Percentiles rank a stretch among this genome's conserved stretches.
Conservation (phyloP, 2,888 invertebrate genomes). For the Macrosiphum euphorbiae region DNA sequence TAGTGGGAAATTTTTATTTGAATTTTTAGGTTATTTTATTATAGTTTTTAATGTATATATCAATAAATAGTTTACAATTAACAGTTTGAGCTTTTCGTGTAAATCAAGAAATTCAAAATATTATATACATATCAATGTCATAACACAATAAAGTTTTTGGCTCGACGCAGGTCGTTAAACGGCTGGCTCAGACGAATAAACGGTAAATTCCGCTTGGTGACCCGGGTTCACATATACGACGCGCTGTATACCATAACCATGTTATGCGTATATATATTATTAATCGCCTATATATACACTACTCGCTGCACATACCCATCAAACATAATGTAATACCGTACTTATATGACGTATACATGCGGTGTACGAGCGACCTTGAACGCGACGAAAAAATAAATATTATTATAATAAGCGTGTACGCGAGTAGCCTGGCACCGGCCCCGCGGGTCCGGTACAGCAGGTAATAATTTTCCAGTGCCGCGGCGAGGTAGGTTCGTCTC, state of each 20-base stretch:
- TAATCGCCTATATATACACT: not conserved
- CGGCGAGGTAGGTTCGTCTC: not conserved
- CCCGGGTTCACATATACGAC: not conserved
- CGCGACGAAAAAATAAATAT: conserved; percentile 9
- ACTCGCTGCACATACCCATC: not conserved
- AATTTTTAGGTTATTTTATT: no score
- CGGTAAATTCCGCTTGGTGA: not conserved
- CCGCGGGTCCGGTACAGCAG: not conserved
- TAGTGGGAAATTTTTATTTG: no score
- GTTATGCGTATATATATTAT: not conserved
- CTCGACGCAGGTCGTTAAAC: no score
- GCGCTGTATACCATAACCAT: not conserved
- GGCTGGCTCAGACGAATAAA: not conserved
- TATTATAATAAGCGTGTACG: not conserved
- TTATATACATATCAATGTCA: not conserved
- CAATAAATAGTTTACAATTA: no score
- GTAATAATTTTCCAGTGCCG: not conserved
- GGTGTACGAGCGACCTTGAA: not conserved
- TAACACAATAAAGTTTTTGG: not conserved
- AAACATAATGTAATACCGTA: not conserved
- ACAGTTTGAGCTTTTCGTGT: no score
- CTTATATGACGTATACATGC: no score
- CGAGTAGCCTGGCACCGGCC: not conserved
- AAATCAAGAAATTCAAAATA: not conserved
- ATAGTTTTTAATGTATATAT: no score